phyloP scores from a whole-genome alignment of 2,888 invertebrate genomes.

The Scaptomyza cyrtandrae region DNA sequence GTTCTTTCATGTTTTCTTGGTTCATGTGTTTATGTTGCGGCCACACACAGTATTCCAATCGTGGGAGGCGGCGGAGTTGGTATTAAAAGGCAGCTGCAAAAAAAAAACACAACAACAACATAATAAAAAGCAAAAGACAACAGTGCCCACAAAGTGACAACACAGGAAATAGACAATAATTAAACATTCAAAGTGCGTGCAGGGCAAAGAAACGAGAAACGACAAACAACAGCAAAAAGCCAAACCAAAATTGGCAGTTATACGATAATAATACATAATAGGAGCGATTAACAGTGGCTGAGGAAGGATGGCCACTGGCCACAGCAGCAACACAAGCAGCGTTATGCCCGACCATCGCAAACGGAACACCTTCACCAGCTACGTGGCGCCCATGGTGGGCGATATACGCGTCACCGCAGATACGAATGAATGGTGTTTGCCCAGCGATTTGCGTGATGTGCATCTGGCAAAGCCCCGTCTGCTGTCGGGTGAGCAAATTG shows the following conservation, averaged over 20 bases:
- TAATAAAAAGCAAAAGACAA: not conserved
- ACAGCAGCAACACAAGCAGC: constrained; percentile 32
- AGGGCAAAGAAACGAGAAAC: not conserved
- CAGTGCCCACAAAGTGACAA: constrained; percentile 31
- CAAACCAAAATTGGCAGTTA: constrained; percentile 10
- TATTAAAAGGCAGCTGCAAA: constrained; percentile 32
- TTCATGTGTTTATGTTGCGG: constrained; percentile 30
- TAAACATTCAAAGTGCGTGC: constrained; percentile 67
- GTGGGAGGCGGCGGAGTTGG: constrained; percentile 38
- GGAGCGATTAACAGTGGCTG: constrained; percentile 18
- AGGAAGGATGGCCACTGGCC: constrained; percentile 60
- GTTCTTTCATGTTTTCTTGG: constrained; percentile 20
- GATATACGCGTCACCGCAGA: constrained; percentile 65
- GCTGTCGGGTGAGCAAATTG: constrained; percentile 88
- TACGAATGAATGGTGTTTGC: constrained; percentile 79
- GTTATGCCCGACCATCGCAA: constrained; percentile 72
- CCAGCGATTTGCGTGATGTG: constrained; percentile 78
- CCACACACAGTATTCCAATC: constrained; percentile 25
- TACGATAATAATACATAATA: constrained; percentile 9
- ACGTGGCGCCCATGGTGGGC: constrained; percentile 79
- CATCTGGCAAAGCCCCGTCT: constrained; percentile 77
- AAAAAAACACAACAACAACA: constrained; percentile 1
- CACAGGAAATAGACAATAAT: constrained; percentile 71
- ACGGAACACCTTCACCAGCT: constrained; percentile 82
- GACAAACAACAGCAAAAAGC: constrained; percentile 12